A percentile compares a stretch with the other conserved stretches of the same genome.
Evolutionary conservation across 2,113 vertebrate species (phyloP).

Genomic region (Campylomormyrus numenius): DNA sequence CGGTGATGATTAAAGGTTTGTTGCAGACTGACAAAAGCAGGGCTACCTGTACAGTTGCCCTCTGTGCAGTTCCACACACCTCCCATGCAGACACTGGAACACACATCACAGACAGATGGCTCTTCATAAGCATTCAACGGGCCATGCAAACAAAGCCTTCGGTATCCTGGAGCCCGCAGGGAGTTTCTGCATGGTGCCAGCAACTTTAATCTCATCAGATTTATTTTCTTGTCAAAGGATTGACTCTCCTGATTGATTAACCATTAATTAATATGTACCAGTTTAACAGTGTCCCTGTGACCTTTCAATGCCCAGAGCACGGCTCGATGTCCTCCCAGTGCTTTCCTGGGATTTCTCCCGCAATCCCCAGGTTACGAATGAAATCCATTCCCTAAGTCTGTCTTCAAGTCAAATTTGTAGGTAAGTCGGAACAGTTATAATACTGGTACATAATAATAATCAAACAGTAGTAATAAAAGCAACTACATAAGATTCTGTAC

Average conservation of each 20-base stretch:
- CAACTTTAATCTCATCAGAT: constrained; percentile 6
- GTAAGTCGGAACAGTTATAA: not conserved
- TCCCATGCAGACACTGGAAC: constrained; percentile 75
- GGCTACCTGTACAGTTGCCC: constrained; percentile 89
- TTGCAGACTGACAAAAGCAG: not conserved
- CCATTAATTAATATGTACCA: not conserved
- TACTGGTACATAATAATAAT: not conserved
- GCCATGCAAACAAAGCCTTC: not conserved
- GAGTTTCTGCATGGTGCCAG: not conserved
- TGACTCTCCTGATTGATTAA: not conserved
- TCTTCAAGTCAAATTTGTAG: not conserved
- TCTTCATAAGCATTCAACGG: not conserved
- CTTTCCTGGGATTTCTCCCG: not conserved
- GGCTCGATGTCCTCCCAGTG: not conserved
- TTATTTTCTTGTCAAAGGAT: not conserved
- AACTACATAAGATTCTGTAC: not conserved
- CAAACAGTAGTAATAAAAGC: not conserved
- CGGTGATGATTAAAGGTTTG: not conserved
- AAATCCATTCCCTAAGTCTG: not conserved
- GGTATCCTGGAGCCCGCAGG: not conserved
- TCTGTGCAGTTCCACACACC: constrained; percentile 96
- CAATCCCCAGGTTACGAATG: not conserved
- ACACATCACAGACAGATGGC: not conserved
- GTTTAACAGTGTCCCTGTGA: not conserved
- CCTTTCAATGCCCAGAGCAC: not conserved